These are phyloP conservation scores for Tetramorium alpestre DNA, from an alignment of 1,140 invertebrate genomes.

Conservation along the genomic window DNA sequence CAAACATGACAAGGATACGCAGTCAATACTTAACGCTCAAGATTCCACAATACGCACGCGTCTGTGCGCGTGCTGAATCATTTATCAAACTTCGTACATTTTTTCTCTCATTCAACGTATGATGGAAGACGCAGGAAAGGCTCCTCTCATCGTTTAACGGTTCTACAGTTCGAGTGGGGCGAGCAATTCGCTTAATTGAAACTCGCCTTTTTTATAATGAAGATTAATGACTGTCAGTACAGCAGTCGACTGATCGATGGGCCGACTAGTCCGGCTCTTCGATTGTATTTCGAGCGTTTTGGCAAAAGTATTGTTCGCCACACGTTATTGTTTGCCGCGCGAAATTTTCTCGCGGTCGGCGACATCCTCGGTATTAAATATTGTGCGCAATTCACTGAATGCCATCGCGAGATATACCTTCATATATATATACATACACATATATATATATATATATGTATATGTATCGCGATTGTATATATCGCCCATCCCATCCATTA, in stretches of 20 bases:
- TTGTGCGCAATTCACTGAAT: slow-evolving; percentile 38
- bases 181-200: slow-evolving; percentile 69
- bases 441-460: not conserved
- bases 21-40: slow-evolving; percentile 4
- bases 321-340: not conserved
- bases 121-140: slow-evolving; percentile 44
- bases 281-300: slow-evolving; percentile 23
- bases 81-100: slow-evolving; percentile 41
- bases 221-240: slow-evolving; percentile 63
- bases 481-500: slow-evolving; percentile 30
- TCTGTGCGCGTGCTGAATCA: slow-evolving; percentile 36
- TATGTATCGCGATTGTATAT: slow-evolving; percentile 29
- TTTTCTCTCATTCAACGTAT: slow-evolving; percentile 32
- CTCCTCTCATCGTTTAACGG: slow-evolving; percentile 38
- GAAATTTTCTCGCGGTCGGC: slow-evolving; percentile 7
- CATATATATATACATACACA: not conserved
- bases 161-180: not conserved
- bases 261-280: slow-evolving; percentile 2
- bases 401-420: not conserved
- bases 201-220: slow-evolving; percentile 63
- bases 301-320: not conserved
- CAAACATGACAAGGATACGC: not conserved
- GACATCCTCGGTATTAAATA: slow-evolving; percentile 44
- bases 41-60: not conserved
- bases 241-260: slow-evolving; percentile 53